Evolutionary conservation across 2,888 invertebrate species (phyloP), one percentile per base, ranked within the genome.

Genomic region (Anoplius nigerrimus): DNA sequence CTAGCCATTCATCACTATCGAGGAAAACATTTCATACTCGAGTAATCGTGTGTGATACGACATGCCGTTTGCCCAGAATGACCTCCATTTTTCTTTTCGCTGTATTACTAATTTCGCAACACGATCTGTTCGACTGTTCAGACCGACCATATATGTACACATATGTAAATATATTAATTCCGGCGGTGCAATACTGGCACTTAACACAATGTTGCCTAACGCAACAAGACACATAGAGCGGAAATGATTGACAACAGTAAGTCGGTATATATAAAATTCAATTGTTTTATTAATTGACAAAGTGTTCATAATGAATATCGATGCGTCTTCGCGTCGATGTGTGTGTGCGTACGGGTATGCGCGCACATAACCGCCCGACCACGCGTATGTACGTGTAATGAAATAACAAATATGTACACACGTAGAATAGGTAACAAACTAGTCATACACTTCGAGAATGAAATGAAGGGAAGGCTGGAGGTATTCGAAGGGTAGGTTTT

Each of bases 261-360:
- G 71, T 71, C 71, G 62, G 66, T 75, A 51, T 72, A 72, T 79
- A 62, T 85, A 86, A 87, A 87, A 87, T 87, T 86, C 85, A 86
- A 87, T 87, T 83, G 78, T 86, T 87, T 86, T 87, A 87, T 87
- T 88, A 88, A 88, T 88, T 88, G 88, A 88, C 88, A 87, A 88
- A 88, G 88, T 87, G 86, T 87, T 87, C 84, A 86, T 88, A 87
- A 87, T 88, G 84, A 87, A 87, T 88, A 86, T 81, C 82, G 79
- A 84, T 84, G 81, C 84, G 22, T 81, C 82, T 78, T 80, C 72
- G 70, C 71, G 57, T 57, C 53, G 62, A 51, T 57, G 64, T 51
- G 58, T 22, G 48, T n/a, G 43, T 66, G 57, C 72, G 62, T 52
- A 61, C 52, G 59, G 66, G 46, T 68, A 69, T 66, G 61, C 66